A percentile compares a stretch with the other conserved stretches of the same genome.
Conservation (phyloP, 2,888 invertebrate genomes). For the Marronus borbonicus region DNA sequence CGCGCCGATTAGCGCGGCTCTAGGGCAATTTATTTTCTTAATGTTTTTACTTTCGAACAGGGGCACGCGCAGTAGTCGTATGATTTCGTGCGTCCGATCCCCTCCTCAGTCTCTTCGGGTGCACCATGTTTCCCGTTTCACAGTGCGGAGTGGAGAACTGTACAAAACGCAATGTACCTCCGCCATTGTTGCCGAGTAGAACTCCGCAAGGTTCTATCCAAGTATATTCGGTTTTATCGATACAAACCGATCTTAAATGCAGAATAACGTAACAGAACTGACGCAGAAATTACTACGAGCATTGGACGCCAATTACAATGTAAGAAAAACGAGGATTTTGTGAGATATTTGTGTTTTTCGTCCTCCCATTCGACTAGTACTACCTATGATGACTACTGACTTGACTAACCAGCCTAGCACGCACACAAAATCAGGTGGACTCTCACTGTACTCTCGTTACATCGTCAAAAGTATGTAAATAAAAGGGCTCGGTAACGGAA, state of each 20-base stretch:
- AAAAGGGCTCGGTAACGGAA: conserved; percentile 52
- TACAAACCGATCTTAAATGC: conserved; percentile 79
- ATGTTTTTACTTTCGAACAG: conserved; percentile 49
- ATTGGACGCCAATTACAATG: conserved; percentile 98
- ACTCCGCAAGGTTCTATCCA: conserved; percentile 69
- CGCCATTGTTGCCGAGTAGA: conserved; percentile 71
- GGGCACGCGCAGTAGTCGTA: conserved; percentile 66
- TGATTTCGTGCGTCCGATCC: conserved; percentile 67
- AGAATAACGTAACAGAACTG: conserved; percentile 89
- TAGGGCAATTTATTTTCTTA: conserved; percentile 52
- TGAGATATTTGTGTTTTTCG: conserved; percentile 61
- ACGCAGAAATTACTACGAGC: conserved; percentile 97
- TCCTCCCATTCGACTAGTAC: conserved; percentile 56
- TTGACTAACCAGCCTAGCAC: conserved; percentile 46
- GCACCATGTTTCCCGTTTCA: conserved; percentile 70
- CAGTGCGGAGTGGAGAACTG: conserved; percentile 70
- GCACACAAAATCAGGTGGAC: conserved; percentile 64
- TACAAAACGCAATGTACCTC: conserved; percentile 71
- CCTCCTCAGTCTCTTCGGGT: conserved; percentile 71
- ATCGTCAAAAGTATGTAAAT: conserved; percentile 60
- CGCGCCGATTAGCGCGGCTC: neutral
- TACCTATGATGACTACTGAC: conserved; percentile 46
- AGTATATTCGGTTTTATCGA: conserved; percentile 70
- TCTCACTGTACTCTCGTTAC: conserved; percentile 62
- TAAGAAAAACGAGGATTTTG: conserved; percentile 77